A percentile compares a stretch with the other conserved stretches of the same genome.
Evolutionary conservation across 2,113 vertebrate genomes (phyloP).

Genomic region (Hippoglossus stenolepis): DNA sequence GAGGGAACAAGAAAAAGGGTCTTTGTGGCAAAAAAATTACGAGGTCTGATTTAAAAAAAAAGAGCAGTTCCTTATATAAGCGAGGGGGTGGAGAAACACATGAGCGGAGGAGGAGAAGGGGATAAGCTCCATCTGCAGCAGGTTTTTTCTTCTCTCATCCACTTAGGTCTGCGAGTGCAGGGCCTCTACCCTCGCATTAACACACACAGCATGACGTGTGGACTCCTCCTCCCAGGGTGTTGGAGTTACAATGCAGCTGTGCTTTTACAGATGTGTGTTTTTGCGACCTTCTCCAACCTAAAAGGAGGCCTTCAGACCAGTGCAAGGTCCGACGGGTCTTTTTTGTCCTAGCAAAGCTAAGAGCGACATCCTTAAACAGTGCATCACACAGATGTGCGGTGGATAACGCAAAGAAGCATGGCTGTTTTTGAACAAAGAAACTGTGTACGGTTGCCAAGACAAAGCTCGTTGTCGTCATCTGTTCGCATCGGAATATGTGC

Average conservation of each 20-base stretch:
- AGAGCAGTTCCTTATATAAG: slow-evolving; percentile 61
- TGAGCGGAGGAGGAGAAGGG: slow-evolving; percentile 35
- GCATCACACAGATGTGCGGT: not conserved
- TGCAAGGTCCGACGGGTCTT: not conserved
- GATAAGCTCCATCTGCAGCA: slow-evolving; percentile 60
- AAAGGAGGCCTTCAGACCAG: slow-evolving; percentile 26
- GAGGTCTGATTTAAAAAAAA: slow-evolving; percentile 40
- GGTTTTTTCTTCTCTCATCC: slow-evolving; percentile 46
- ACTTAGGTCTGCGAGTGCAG: slow-evolving; percentile 30
- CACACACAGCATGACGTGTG: slow-evolving; percentile 46
- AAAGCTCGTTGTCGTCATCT: not conserved
- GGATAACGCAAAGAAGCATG: not conserved
- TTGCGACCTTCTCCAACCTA: slow-evolving; percentile 46
- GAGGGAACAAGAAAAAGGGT: slow-evolving; percentile 10
- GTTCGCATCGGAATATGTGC: not conserved
- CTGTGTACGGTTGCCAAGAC: not conserved
- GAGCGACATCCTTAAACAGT: not conserved
- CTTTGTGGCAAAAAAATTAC: slow-evolving; percentile 28
- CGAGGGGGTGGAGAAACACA: slow-evolving; percentile 45
- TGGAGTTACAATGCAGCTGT: slow-evolving; percentile 74
- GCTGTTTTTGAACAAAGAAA: not conserved
- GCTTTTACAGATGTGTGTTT: slow-evolving; percentile 76
- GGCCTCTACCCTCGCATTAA: slow-evolving; percentile 41
- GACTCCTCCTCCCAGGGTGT: slow-evolving; percentile 59
- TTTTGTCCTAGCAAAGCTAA: not conserved